phyloP scores from a whole-genome alignment of 1,140 invertebrate species.

The Laodelphax striatellus region DNA sequence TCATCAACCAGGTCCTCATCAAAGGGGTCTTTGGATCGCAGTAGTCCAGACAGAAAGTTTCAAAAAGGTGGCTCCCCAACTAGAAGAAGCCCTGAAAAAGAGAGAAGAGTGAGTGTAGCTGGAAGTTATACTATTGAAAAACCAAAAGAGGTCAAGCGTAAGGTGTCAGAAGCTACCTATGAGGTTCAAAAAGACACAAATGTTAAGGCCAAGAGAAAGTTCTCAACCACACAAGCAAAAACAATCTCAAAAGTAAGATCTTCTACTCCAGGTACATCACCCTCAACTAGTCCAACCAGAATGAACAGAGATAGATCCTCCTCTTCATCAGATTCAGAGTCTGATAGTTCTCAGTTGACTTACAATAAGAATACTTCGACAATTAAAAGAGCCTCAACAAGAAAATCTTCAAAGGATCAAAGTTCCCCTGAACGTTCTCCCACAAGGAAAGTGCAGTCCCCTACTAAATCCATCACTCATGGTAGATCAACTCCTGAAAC shows the following conservation, averaged over 20 bases:
- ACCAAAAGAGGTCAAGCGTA: slow-evolving; percentile 14
- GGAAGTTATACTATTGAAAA: slow-evolving; percentile 22
- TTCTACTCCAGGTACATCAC: slow-evolving; percentile 25
- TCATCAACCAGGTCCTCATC: slow-evolving; percentile 35
- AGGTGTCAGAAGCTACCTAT: slow-evolving; percentile 16
- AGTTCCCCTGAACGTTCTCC: background rate
- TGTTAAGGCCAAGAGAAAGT: slow-evolving; percentile 22
- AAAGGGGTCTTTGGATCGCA: slow-evolving; percentile 21
- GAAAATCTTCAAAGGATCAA: background rate
- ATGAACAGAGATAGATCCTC: background rate
- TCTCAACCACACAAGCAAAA: slow-evolving; percentile 23
- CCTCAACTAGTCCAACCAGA: slow-evolving; percentile 20
- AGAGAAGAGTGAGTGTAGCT: slow-evolving; percentile 19
- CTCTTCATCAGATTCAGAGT: slow-evolving; percentile 16
- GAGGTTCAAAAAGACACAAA: slow-evolving; percentile 1
- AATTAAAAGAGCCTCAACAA: background rate
- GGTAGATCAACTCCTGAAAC: background rate
- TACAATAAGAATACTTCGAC: slow-evolving; percentile 15
- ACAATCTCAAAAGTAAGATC: slow-evolving; percentile 21
- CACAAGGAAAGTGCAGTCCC: background rate
- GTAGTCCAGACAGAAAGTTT: slow-evolving; percentile 20
- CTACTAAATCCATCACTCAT: background rate
- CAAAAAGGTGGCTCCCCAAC: slow-evolving; percentile 6
- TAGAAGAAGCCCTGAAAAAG: slow-evolving; percentile 13
- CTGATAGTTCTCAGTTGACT: slow-evolving; percentile 22